A percentile compares a stretch with the other conserved stretches of the same genome.
These are phyloP conservation scores for Creontiades dilutus DNA, from an alignment of 2,888 invertebrate species.

Conservation along the genomic window DNA sequence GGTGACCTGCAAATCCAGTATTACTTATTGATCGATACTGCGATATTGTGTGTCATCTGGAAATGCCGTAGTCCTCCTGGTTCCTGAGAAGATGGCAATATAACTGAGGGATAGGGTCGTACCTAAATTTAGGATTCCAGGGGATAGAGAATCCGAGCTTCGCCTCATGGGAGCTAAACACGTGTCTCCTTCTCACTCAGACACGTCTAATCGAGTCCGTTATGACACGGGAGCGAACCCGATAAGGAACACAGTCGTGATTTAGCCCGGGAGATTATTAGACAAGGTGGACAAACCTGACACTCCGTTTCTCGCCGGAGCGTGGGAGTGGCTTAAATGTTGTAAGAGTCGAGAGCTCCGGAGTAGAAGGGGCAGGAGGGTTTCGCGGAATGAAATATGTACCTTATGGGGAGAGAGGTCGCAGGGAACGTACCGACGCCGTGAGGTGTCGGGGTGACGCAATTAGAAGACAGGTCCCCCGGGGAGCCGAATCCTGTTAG, in stretches of 20 bases:
- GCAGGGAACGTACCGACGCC: constrained; percentile 37
- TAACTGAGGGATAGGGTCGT: too few species aligned
- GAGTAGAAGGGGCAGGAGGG: not conserved
- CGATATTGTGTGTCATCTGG: not conserved
- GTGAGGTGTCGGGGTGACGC: constrained; percentile 64
- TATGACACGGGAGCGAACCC: constrained; percentile 50
- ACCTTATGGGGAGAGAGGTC: constrained; percentile 43
- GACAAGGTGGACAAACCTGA: constrained; percentile 54
- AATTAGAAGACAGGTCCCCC: constrained; percentile 71
- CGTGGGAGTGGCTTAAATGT: constrained; percentile 50
- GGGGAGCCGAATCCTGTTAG: constrained; percentile 67
- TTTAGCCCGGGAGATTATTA: constrained; percentile 30
- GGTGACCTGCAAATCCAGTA: too few species aligned
- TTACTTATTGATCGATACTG: not conserved
- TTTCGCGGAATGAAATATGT: constrained; percentile 51
- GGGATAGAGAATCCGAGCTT: not conserved
- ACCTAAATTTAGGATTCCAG: not conserved
- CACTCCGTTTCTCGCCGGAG: constrained; percentile 32
- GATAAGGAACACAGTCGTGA: constrained; percentile 54
- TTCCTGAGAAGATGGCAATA: not conserved
- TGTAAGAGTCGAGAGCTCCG: constrained; percentile 47
- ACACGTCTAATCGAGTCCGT: constrained; percentile 59
- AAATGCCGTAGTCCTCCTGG: not conserved
- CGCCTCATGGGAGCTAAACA: constrained; percentile 33
- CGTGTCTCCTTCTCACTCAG: constrained; percentile 45